Base-by-base conservation (phyloP, 2,113 vertebrate genomes). In the Cisticola juncidis region DNA sequence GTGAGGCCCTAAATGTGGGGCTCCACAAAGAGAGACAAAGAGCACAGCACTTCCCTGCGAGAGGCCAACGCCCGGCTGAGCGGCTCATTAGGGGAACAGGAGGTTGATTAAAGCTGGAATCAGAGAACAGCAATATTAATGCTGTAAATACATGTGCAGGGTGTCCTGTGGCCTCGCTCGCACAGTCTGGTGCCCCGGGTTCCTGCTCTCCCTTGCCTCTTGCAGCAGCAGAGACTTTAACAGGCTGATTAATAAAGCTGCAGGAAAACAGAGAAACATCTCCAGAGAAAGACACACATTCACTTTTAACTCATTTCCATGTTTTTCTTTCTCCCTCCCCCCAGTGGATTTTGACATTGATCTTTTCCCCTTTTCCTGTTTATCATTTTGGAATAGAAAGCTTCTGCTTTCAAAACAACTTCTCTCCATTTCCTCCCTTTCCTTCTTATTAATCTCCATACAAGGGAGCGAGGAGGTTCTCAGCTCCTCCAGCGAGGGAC, bases 101-200 rank as follows among this genome's bases (percentile, higher is more conserved):
- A 91, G 73, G 57, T 21, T n/a, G 38, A 90, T 93, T 90, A 96
- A 90, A 91, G 74, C 78, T 69, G 61, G 74, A 88, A 85, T 81
- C 85, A 85, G 68, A 93, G 78, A 90, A 9, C 54, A 89, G 92
- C 90, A 82, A 18, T 31, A 72, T 45, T 79, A 65, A 81, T 72
- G 78, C 50, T 69, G 82, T 29, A 89, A 92, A 84, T 47, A 20
- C 16, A 79, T 57, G 94, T 81, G 84, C 65, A 85, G 68, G 86
- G 53, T 17, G 94, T 87, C 36, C 94, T 81, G 84, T 9, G 81
- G 81, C 86, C 70, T 79, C 42, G 4, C 77, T 77, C 71, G 31
- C 54, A 28, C 93, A 78, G 70, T 3, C 73, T 74, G 73, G 42
- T 5, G 47, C 81, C 42, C n/a, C 0, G 0, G 44, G 65, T 53